Evolutionary conservation across 2,797 vertebrate genomes (phyloP).

Genomic region (Rhynchonycteris naso): DNA sequence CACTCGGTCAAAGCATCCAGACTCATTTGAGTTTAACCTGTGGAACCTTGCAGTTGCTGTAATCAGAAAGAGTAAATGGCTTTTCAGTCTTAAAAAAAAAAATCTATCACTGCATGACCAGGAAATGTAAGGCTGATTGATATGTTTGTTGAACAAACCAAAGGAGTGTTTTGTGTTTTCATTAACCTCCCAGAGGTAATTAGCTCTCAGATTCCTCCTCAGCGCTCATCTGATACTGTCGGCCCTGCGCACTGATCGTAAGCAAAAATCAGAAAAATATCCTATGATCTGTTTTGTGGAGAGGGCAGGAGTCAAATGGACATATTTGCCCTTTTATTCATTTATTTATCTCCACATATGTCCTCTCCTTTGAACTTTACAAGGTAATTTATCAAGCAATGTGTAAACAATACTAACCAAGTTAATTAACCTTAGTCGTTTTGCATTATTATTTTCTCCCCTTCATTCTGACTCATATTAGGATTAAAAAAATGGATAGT

Average conservation of each 20-base stretch:
- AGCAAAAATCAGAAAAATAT: background rate
- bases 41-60: constrained; percentile 23
- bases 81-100: constrained; percentile 54
- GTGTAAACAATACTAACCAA: background rate
- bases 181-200: background rate
- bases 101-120: background rate
- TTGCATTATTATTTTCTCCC: background rate
- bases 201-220: background rate
- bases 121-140: constrained; percentile 33
- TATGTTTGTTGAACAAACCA: constrained; percentile 3
- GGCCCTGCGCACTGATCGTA: background rate
- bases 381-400: constrained; percentile 16
- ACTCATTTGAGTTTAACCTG: constrained; percentile 50
- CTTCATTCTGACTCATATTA: background rate
- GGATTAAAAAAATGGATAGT: background rate
- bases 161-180: constrained; percentile 41
- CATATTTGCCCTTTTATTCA: background rate
- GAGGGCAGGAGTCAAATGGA: background rate
- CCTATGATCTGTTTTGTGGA: background rate
- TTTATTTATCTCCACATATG: background rate
- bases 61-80: constrained; percentile 56
- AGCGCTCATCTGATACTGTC: background rate
- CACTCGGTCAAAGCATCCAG: constrained; percentile 28
- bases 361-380: constrained; percentile 25
- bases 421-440: background rate